phyloP scores from a whole-genome alignment of 2,113 vertebrate genomes.

The Oplegnathus fasciatus region DNA sequence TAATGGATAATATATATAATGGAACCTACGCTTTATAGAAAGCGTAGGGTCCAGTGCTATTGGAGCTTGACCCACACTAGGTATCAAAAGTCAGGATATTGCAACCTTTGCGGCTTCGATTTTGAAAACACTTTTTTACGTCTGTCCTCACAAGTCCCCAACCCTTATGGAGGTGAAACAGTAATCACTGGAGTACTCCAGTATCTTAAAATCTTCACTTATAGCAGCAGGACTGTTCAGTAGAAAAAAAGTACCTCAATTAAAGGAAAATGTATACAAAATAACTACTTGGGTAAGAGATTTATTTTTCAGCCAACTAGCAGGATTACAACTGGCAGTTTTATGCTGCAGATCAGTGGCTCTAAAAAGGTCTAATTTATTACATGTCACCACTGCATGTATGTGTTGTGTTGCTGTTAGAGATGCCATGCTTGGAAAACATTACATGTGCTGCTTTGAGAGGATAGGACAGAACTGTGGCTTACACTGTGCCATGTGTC shows the following conservation, averaged over 20 bases:
- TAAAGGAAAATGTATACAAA: slow-evolving; percentile 6
- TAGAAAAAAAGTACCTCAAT: neutral
- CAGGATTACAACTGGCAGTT: slow-evolving; percentile 20
- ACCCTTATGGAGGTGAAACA: neutral
- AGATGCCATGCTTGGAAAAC: slow-evolving; percentile 42
- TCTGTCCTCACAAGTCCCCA: neutral
- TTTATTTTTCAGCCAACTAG: neutral
- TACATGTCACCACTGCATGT: slow-evolving; percentile 53
- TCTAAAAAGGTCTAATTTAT: slow-evolving; percentile 58
- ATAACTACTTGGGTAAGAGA: neutral
- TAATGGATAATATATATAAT: too few species aligned
- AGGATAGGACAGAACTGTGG: slow-evolving; percentile 39
- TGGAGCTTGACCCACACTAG: neutral
- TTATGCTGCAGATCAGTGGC: slow-evolving; percentile 44
- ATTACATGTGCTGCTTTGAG: slow-evolving; percentile 37
- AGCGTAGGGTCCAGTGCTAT: neutral
- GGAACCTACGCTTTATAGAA: neutral
- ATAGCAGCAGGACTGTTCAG: neutral
- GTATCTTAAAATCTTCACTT: slow-evolving; percentile 4
- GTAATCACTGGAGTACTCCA: neutral
- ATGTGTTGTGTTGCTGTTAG: slow-evolving; percentile 47
- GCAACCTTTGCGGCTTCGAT: neutral
- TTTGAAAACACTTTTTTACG: neutral
- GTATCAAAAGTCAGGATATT: neutral
- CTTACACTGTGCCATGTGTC: slow-evolving; percentile 78